Evolutionary conservation across 2,888 invertebrate genomes (phyloP), one percentile per base, ranked within the genome.

Genomic region (Chrysodeixis includens): DNA sequence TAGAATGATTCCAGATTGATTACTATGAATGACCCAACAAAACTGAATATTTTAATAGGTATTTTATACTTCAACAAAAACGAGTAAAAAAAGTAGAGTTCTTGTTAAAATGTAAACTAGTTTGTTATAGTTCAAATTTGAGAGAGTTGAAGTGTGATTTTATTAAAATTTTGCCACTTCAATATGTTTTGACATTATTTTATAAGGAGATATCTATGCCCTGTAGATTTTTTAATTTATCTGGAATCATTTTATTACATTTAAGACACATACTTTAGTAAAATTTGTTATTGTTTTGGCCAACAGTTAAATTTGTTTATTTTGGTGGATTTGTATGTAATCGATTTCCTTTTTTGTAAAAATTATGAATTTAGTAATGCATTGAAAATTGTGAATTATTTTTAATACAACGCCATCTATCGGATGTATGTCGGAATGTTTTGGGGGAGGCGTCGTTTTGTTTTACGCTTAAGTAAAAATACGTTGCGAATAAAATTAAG

Each of bases 401-500:
- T 68, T 71, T 9, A 49, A 46, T 56, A 65, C 56, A 67, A 40
- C 66, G 55, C 69, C 69, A 71, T 65, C 61, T 78, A 71, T 76
- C 55, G 68, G 62, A 62, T 61, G 63, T 69, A 73, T 74, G 75
- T 65, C 65, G 83, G 82, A 84, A 77, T 83, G 87, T 84, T 83
- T 80, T 71, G 71, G 83, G 79, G 83, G 86, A 86, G 83, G 86
- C 84, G 85, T 76, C 81, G 87, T 89, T 85, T 89, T 86, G 90
- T 85, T 90, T 90, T 90, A 92, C 90, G 92, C 92, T 92, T 92
- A 90, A 88, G 86, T 88, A 88, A 88, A 83, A 84, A 90, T 92
- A 90, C 85, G 88, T 91, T 92, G 91, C 90, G 89, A 92, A 91
- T 92, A 92, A 89, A 91, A 85, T 85, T 90, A 91, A 89, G 88